Base-by-base conservation (phyloP, 2,113 vertebrate species). In the Macroglossus sobrinus region DNA sequence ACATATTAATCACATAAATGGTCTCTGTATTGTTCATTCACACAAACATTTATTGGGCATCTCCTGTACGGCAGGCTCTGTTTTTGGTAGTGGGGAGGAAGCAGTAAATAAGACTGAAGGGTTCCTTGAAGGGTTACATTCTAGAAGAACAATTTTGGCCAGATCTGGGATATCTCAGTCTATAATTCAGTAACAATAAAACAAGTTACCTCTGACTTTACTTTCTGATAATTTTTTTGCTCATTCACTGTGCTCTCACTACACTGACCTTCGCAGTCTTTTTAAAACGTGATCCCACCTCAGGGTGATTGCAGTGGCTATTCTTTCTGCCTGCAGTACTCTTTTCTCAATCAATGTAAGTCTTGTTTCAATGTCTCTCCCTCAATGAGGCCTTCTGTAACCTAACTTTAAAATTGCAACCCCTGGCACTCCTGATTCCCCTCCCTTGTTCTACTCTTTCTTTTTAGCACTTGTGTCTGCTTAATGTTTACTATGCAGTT, bases 161-260 rank as follows among this genome's bases (percentile, higher is more conserved):
- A 95, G 35, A 82, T 90, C 88, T 10, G 4, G 68, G 75, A 61
- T 21, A 59, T 89, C 89, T 93, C n/a, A 55, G 47, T 69, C 79
- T 92, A 40, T 84, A 75, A 63, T 33, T 95, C 69, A 75, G n/a
- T 95, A 92, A 84, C 45, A 96, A 15, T 92, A 86, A 95, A 95
- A 87, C 50, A 84, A 71, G 69, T 89, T 96, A 92, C n/a, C 64
- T 95, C 61, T 93, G 33, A 92, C 35, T 79, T 96, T 24, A 80
- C 66, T 24, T 66, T 55, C 64, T 84, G 38, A 59, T 78, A 50
- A 69, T 78, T 87, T 84, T 93, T 40, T 50, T 79, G 38, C 84
- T 69, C 14, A 24, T 72, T 89, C 57, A 26, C 35, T 84, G 21
- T 79, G 16, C 7, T 94, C 24, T 84, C 38, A 35, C 59, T 76